Conservation (phyloP, 2,888 invertebrate species). For the Mimumesa dahlbomi region DNA sequence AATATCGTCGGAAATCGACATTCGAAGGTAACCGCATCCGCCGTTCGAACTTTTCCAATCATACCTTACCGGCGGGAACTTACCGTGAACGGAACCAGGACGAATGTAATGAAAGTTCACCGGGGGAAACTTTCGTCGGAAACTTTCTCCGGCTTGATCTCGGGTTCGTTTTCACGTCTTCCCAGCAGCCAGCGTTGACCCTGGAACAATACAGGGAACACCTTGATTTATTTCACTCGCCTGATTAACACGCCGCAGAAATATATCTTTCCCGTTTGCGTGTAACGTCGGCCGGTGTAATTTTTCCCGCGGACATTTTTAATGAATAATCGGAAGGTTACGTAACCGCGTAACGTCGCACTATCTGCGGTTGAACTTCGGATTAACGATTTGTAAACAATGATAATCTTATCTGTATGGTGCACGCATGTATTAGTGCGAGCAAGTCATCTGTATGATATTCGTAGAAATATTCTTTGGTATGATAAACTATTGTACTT, state of each 20-base stretch:
- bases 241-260: conserved; percentile 29
- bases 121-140: conserved; percentile 60
- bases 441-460: too few relatives aligned
- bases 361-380: background rate
- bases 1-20: conserved; percentile 50
- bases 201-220: conserved; percentile 37
- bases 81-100: conserved; percentile 40
- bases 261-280: conserved; percentile 21
- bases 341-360: background rate
- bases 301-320: background rate
- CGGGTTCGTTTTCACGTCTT: conserved; percentile 44
- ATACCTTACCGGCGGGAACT: conserved; percentile 58
- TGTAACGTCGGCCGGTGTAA: background rate
- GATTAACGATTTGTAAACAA: too few relatives aligned
- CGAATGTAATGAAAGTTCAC: conserved; percentile 72
- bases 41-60: conserved; percentile 74
- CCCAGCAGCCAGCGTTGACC: conserved; percentile 22
- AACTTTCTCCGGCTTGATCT: conserved; percentile 55
- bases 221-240: conserved; percentile 32
- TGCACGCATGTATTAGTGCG: too few relatives aligned
- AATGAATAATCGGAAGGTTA: conserved; percentile 9
- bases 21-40: conserved; percentile 52
- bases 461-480: too few relatives aligned
- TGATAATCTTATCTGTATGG: too few relatives aligned
- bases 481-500: too few relatives aligned